Base-by-base conservation (phyloP, 2,888 invertebrate genomes). In the Scrobipalpa atriplicella region DNA sequence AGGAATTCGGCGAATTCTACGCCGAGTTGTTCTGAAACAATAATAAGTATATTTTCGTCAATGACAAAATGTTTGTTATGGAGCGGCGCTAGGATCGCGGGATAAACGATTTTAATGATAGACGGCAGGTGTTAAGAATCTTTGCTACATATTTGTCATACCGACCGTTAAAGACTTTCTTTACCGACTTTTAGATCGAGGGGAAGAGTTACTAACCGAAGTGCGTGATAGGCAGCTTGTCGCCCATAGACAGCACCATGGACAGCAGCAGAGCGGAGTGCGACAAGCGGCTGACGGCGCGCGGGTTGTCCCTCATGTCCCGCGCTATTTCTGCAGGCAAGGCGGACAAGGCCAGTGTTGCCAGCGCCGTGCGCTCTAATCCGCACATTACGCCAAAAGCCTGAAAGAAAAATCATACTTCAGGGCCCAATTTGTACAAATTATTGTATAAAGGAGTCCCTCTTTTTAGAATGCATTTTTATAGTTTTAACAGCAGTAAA, bases 291-390 rank as follows among this genome's bases (percentile, higher is more conserved):
- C 96, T 95, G 78, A 96, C 94, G 75, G 97, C 96, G 74, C 95
- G 94, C 64, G 96, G 95, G 89, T 96, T 96, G 78, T 96, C 95
- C 78, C 95, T 94, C 95, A 97, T 97, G 78, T 94, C 96, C 85
- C 97, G 95, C 43, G 98, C 98, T 70, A 99, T 94, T 93, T 99
- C 98, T 79, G 98, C 95, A 0, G 98, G 98, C 67, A 99, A 93
- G 68, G 98, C 95, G 13, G 98, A 98, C 80, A 96, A 96, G 19
- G 98, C 94, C 80, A 99, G 94, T 21, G 98, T 96, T 64, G 95
- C 96, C 43, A 98, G 94, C 56, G 97, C 96, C 5, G 95, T 95
- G 67, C 95, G 94, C 85, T 98, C 97, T 69, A 98, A 90, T 39
- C 96, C 96, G 80, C 98, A 98, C 94, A 98, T 95, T 39, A 97